Conservation (phyloP, 1,140 invertebrate genomes). For the Adoxophyes honmai region DNA sequence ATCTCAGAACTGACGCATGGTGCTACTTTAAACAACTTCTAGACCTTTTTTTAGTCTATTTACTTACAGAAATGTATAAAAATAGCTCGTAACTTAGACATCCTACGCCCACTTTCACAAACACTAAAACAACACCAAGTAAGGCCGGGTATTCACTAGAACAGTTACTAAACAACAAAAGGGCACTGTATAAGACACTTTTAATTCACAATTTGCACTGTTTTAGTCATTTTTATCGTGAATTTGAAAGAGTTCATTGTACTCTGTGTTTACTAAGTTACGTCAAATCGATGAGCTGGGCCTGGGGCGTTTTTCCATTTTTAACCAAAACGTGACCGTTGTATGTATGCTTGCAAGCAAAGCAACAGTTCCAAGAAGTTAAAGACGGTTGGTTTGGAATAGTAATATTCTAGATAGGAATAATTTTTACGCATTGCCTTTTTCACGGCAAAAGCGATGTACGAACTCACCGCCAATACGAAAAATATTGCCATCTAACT, state of each 20-base stretch:
- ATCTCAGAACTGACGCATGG: not conserved
- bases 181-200: slow-evolving; percentile 19
- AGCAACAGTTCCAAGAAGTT: no score
- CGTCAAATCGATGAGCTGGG: slow-evolving; percentile 44
- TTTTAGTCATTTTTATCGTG: slow-evolving; percentile 30
- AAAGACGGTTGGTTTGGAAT: no score
- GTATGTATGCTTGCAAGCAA: no score
- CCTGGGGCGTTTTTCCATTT: not conserved
- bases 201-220: slow-evolving; percentile 40
- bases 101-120: slow-evolving; percentile 17
- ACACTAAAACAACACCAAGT: slow-evolving; percentile 2
- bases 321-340: no score
- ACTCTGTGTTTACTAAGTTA: slow-evolving; percentile 56
- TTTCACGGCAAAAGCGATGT: no score
- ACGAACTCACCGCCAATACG: no score
- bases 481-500: no score
- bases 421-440: no score
- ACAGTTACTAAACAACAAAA: slow-evolving; percentile 1
- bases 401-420: no score
- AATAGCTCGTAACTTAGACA: not conserved
- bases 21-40: not conserved
- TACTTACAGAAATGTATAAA: slow-evolving; percentile 1
- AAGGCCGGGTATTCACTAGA: not conserved
- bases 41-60: not conserved
- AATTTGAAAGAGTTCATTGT: slow-evolving; percentile 52